Evolutionary conservation across 2,797 vertebrate genomes (phyloP), one percentile per base, ranked within the genome.

Genomic region (Limosa lapponica): DNA sequence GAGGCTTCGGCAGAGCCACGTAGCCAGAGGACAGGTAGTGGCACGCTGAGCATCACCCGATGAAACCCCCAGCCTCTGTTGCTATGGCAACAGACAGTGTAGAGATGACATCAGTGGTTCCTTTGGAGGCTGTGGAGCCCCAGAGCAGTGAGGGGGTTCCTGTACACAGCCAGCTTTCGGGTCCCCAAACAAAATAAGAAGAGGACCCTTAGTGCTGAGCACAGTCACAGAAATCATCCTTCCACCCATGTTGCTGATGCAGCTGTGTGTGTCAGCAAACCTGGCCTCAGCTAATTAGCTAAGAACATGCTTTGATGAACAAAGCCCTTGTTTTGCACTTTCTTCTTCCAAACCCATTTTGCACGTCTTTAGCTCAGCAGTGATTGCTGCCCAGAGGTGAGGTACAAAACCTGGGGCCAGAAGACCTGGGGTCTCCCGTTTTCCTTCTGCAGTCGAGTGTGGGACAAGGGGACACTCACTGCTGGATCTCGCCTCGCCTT

Each of bases 1-100:
- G 41, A 78, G 34, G 22, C 8, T 77, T 70, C 0, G 0, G 23
- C 6, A 62, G 46, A 93, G 25, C 34, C 59, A 41, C 0, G 0
- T 34, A 58, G 59, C 30, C 39, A 55, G 28, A 61, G 61, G 41
- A 24, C 13, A 19, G 39, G 20, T 28, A 48, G 48, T 1, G 2
- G 58, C 24, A 25, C 2, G 0, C 36, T 19, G 55, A 87, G 22
- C 55, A 57, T n/a, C 75, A 32, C 57, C 30, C 2, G 2, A 11
- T 49, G 19, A 75, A 58, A 84, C 18, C 28, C 16, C 57, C 43
- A 43, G 7, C 12, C 57, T 82, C 44, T 3, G 4, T 2, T 77
- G 30, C 61, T 59, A 14, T 2, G n/a, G 32, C 65, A 87, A 48
- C 11, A 23, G 32, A 22, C 2, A 52, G 10, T 11, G 7, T 3